Conservation (phyloP, 2,888 invertebrate species). For the Phrixothrix hirtus region DNA sequence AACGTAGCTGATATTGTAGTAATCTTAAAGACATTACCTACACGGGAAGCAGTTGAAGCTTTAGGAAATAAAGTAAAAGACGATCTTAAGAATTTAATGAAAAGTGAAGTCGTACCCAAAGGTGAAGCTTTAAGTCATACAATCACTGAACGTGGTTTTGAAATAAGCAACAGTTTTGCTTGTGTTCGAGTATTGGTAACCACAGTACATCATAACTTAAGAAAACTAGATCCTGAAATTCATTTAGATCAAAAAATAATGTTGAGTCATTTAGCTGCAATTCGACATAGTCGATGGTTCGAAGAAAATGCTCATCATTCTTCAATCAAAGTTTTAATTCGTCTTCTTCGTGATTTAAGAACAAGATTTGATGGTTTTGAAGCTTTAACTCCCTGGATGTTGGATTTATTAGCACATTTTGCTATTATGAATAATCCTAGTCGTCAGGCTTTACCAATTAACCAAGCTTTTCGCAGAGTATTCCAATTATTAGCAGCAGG, state of each 20-base stretch:
- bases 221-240: constrained; percentile 89
- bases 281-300: constrained; percentile 96
- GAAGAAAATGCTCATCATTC: constrained; percentile 98
- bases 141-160: constrained; percentile 81
- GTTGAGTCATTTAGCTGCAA: constrained; percentile 89
- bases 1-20: constrained; percentile 97
- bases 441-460: constrained; percentile 88
- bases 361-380: constrained; percentile 87
- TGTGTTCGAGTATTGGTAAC: constrained; percentile 90
- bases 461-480: constrained; percentile 87
- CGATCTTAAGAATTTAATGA: constrained; percentile 78
- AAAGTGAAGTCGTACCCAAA: constrained; percentile 65
- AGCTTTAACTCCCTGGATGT: constrained; percentile 94
- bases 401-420: constrained; percentile 94
- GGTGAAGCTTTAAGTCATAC: constrained; percentile 61
- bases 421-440: constrained; percentile 96
- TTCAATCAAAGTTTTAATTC: constrained; percentile 88
- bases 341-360: constrained; percentile 90
- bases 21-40: constrained; percentile 93
- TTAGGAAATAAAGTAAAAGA: constrained; percentile 85
- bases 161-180: constrained; percentile 82
- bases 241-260: constrained; percentile 76
- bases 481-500: constrained; percentile 92
- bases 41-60: constrained; percentile 92
- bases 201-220: constrained; percentile 90